Evolutionary conservation across 2,888 invertebrate genomes (phyloP).

Genomic region (Melolontha melolontha): DNA sequence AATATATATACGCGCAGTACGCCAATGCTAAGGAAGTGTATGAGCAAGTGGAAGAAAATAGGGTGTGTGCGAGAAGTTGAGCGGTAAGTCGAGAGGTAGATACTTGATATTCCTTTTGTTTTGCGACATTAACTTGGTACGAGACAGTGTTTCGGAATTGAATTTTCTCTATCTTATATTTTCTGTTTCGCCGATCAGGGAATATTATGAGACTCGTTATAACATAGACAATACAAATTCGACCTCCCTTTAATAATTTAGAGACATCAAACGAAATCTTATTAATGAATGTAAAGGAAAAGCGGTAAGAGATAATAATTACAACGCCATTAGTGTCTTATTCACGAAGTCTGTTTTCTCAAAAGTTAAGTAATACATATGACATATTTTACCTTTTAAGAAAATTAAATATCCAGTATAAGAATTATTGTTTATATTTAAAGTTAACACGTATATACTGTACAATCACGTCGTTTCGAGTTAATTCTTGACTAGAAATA

Average conservation of each 20-base stretch:
- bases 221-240: not conserved
- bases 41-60: conserved; percentile 22
- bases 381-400: no score
- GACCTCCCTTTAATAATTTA: not conserved
- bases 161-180: conserved; percentile 21
- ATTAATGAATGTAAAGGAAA: no score
- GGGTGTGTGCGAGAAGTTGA: conserved; percentile 50
- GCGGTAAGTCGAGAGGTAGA: conserved; percentile 17
- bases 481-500: no score
- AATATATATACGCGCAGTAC: conserved; percentile 56
- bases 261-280: no score
- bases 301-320: no score
- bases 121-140: conserved; percentile 51
- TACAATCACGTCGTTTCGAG: no score
- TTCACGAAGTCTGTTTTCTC: no score
- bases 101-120: conserved; percentile 53
- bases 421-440: no score
- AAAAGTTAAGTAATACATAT: no score
- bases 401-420: no score
- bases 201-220: not conserved
- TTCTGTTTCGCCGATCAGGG: conserved; percentile 5
- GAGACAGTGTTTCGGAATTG: conserved; percentile 41
- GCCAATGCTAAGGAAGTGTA: conserved; percentile 12
- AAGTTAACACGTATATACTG: no score
- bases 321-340: no score